Conservation (phyloP, 2,113 vertebrate species). For the Strix uralensis region DNA sequence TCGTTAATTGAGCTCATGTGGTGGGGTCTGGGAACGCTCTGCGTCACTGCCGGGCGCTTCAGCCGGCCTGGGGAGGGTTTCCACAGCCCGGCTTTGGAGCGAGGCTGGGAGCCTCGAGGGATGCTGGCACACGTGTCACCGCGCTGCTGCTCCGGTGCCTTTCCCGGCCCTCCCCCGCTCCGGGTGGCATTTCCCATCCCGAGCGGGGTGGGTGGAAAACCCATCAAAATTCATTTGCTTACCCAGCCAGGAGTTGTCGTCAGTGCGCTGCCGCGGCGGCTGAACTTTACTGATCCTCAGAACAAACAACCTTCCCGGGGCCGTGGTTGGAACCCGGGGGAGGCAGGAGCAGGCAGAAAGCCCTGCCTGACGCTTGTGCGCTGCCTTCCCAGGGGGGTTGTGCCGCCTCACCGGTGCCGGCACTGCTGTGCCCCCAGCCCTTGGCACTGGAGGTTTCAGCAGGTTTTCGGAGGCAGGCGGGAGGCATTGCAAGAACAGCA, state of each 20-base stretch:
- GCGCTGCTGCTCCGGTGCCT: not conserved
- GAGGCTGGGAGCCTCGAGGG: not conserved
- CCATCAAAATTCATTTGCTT: not conserved
- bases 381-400: not conserved
- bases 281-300: not conserved
- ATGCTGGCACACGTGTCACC: not conserved
- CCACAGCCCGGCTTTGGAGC: fast-evolving
- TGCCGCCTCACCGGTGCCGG: not conserved
- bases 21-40: not conserved
- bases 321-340: not conserved
- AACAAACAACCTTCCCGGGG: not conserved
- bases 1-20: not conserved
- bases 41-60: not conserved
- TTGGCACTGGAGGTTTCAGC: not conserved
- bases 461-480: not conserved
- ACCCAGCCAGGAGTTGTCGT: no score
- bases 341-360: not conserved
- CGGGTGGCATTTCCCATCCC: not conserved
- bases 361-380: fast-evolving
- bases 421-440: fast-evolving
- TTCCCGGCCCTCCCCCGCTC: not conserved
- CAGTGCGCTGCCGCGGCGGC: fast-evolving
- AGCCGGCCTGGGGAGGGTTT: not conserved
- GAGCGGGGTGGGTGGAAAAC: not conserved
- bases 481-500: not conserved